phyloP scores from a whole-genome alignment of 2,797 vertebrate species.

The Betta splendens region DNA sequence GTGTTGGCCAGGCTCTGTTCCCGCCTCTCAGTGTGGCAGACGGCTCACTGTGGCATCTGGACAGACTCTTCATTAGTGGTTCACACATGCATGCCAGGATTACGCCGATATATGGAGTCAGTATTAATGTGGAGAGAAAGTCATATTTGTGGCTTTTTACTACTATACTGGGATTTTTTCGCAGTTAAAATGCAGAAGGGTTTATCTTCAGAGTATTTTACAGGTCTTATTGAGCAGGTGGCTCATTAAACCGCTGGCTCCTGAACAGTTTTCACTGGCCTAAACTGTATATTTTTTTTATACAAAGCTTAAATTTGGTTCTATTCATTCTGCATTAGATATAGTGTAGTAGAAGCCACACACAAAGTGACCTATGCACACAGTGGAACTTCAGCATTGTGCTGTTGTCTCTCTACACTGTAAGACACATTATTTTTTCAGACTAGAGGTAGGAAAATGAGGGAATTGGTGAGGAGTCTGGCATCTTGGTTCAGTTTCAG shows the following conservation, averaged over 20 bases:
- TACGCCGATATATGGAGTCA: constrained; percentile 5
- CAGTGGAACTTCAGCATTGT: background rate
- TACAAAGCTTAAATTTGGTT: too few relatives aligned
- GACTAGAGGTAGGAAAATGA: constrained; percentile 19
- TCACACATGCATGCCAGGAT: constrained; percentile 39
- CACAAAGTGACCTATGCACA: background rate
- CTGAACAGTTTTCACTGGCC: too few relatives aligned
- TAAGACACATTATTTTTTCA: background rate
- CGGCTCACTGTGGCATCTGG: constrained; percentile 71
- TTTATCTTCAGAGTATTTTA: constrained; percentile 15
- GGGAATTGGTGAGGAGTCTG: constrained; percentile 12
- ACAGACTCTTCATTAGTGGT: constrained; percentile 72
- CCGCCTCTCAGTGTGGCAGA: constrained; percentile 62
- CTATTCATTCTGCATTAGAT: background rate
- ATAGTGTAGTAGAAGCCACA: background rate
- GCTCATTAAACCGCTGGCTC: constrained; percentile 22
- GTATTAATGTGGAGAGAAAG: constrained; percentile 13
- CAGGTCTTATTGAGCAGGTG: constrained; percentile 13
- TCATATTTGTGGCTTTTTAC: constrained; percentile 31
- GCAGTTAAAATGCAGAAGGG: constrained; percentile 16
- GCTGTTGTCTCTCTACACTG: background rate
- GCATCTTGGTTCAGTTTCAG: constrained; percentile 31
- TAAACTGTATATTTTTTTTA: too few relatives aligned
- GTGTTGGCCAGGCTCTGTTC: constrained; percentile 61
- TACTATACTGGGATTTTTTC: constrained; percentile 11